Percentiles rank a stretch among this genome's conserved stretches.
Evolutionary conservation across 2,113 vertebrate species (phyloP).

Genomic region (Microcebus jonahi): DNA sequence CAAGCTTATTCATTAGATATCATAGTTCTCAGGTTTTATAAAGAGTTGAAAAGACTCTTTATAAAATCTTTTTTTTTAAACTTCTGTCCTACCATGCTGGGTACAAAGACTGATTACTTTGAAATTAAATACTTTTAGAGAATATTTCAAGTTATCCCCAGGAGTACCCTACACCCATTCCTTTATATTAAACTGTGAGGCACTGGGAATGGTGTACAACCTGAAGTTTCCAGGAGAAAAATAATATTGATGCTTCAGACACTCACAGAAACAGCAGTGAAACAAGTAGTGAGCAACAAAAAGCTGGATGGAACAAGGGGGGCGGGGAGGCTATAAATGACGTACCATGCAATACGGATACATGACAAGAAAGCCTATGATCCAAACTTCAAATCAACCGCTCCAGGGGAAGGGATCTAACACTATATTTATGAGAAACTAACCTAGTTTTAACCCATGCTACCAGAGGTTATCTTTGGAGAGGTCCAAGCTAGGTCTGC

Average conservation of each 20-base stretch:
- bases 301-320: background rate
- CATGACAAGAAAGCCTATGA: background rate
- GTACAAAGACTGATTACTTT: background rate
- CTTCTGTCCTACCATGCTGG: background rate
- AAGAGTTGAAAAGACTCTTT: background rate
- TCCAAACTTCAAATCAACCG: background rate
- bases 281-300: background rate
- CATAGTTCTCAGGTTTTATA: background rate
- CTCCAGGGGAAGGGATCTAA: background rate
- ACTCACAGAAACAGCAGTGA: background rate
- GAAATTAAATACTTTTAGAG: conserved; percentile 16
- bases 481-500: background rate
- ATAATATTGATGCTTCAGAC: background rate
- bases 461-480: background rate
- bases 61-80: background rate
- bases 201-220: background rate
- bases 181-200: background rate
- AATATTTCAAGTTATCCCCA: background rate
- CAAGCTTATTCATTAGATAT: background rate
- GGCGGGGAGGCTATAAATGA: background rate
- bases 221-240: background rate
- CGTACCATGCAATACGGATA: background rate
- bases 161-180: background rate
- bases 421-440: background rate
- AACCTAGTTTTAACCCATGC: background rate